Evolutionary conservation across 2,113 vertebrate genomes (phyloP).

Genomic region (Puffinus mauretanicus): DNA sequence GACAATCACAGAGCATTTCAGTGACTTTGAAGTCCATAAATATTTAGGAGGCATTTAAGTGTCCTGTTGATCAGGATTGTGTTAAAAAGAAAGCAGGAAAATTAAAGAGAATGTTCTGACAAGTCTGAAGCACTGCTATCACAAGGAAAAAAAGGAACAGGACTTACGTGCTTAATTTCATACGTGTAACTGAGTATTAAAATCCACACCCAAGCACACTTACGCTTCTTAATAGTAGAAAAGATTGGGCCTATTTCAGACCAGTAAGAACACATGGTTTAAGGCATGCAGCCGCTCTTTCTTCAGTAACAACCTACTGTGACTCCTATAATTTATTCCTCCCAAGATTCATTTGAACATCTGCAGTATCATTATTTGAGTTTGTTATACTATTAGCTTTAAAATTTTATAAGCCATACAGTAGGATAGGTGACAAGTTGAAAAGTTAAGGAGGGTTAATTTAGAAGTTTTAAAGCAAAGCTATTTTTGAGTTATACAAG

Average conservation of each 20-base stretch:
- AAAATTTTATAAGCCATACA: constrained; percentile 71
- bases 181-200: neutral
- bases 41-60: constrained; percentile 13
- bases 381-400: constrained; percentile 69
- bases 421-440: constrained; percentile 68
- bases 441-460: constrained; percentile 67
- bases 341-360: constrained; percentile 63
- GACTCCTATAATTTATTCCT: constrained; percentile 62
- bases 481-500: constrained; percentile 63
- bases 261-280: constrained; percentile 36
- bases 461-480: constrained; percentile 71
- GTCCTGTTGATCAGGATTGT: neutral
- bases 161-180: neutral
- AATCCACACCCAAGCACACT: neutral
- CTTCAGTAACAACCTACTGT: constrained; percentile 18
- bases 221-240: neutral
- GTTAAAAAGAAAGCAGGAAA: neutral
- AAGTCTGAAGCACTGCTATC: neutral
- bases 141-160: neutral
- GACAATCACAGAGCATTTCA: neutral
- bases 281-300: constrained; percentile 6
- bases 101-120: neutral
- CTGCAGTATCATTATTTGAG: constrained; percentile 66
- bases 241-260: constrained; percentile 48
- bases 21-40: constrained; percentile 16